Percentiles rank a stretch among this genome's conserved stretches.
Conservation (phyloP, 1,140 invertebrate species). For the Lethrus apterus region DNA sequence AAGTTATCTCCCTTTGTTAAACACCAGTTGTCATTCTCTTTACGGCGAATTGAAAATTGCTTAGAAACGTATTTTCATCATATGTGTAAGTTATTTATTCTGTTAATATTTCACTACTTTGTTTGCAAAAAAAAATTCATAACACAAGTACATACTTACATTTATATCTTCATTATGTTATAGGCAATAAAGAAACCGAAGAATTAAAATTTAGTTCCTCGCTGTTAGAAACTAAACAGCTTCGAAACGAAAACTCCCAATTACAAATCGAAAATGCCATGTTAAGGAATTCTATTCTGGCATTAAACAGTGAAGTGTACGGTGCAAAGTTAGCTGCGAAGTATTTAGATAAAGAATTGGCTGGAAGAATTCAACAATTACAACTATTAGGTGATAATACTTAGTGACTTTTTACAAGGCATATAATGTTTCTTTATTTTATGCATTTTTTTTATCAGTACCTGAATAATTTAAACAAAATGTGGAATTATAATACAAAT, state of each 20-base stretch:
- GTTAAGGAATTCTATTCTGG: constrained; percentile 60
- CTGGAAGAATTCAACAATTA: constrained; percentile 80
- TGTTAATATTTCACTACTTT: no score
- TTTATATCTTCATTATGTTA: constrained; percentile 10
- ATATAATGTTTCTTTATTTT: neutral
- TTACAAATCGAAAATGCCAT: constrained; percentile 63
- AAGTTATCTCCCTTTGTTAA: no score
- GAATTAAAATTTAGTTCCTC: constrained; percentile 33
- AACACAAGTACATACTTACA: neutral
- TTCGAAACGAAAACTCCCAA: constrained; percentile 58
- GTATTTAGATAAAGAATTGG: constrained; percentile 80
- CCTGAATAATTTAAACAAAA: no score
- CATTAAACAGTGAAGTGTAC: constrained; percentile 73
- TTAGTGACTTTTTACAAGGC: neutral
- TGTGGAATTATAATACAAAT: no score
- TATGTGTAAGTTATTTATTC: no score
- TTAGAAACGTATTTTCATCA: no score
- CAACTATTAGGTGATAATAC: constrained; percentile 55
- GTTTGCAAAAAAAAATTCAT: neutral
- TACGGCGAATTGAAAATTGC: no score
- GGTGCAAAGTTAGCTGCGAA: constrained; percentile 75
- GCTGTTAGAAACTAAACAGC: constrained; percentile 41
- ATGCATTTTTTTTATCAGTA: no score
- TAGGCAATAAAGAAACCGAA: constrained; percentile 24
- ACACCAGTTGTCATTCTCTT: no score